Evolutionary conservation across 2,113 vertebrate genomes (phyloP), one percentile per base, ranked within the genome.

Genomic region (Raja brachyura): DNA sequence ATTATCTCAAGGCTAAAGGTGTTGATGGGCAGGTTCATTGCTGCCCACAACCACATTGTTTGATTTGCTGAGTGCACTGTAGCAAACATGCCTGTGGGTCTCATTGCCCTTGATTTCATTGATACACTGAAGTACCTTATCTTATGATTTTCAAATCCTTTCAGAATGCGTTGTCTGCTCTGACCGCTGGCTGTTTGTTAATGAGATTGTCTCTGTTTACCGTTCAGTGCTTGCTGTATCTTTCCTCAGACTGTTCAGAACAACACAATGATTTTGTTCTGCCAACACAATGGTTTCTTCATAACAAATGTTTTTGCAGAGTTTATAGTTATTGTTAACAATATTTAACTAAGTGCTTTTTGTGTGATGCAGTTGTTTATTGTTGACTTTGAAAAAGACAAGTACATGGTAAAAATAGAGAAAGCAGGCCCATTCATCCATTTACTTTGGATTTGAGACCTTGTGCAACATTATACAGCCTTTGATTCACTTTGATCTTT

Each of bases 21-120:
- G 93, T 93, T 93, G 93, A 93, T 93, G 93, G 93, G 94, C 93
- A 94, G 93, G 74, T 33, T 81, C n/a, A 86, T 93, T 90, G 66
- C 48, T 56, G 74, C 93, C 93, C 63, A 63, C 93, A 90, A 88
- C 93, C 93, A 13, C 31, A 25, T 28, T 59, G 10, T 20, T 75
- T 86, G 68, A 81, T n/a, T 93, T 93, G 93, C 90, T 93, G 93
- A 93, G 90, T 94, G 94, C 86, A 90, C 93, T 73, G 77, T 76
- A 79, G 93, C 94, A 93, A 94, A 79, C 94, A 86, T 85, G 93
- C 94, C 94, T 93, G 94, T 63, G 81, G 75, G 93, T 93, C 56
- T 33, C 25, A 93, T 90, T 94, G 93, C 94, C 94, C 95, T 95
- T 93, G 90, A 56, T 93, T 93, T 92, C 79, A 90, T 93, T 86